Evolutionary conservation across 2,888 invertebrate genomes (phyloP), one percentile per base, ranked within the genome.

Genomic region (Lasioglossum marginatum): DNA sequence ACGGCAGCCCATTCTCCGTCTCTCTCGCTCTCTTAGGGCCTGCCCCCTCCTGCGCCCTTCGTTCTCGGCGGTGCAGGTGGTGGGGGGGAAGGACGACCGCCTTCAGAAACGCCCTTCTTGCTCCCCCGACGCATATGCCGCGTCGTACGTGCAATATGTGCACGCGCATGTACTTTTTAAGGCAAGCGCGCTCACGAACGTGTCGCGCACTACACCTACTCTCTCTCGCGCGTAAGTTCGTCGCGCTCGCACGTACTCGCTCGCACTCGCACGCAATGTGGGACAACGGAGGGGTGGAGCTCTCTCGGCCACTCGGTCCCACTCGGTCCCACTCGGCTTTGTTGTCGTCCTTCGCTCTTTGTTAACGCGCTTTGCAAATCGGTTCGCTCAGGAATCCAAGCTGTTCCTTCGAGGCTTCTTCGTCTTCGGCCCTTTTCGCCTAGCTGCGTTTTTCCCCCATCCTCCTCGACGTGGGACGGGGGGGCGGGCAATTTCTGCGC

Each of bases 41-140:
- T 66, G 79, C 77, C 82, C 60, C 37, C 73, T 74, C 79, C 57
- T 31, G 45, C 34, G 63, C 77, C 81, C 76, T 73, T 74, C 48
- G 77, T 8, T 27, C 19, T 63, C 73, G 83, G 19, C 43, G 14
- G 66, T 89, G 86, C 89, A 82, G 89, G 82, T 79, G 85, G 88
- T 88, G 92, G 84, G 93, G 93, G 92, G 84, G 93, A 93, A 92
- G 89, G 92, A 92, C 94, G 95, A 94, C 95, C 95, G 95, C 95
- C 95, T 94, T 94, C 93, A 94, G 95, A 94, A 95, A 95, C 95
- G 95, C 95, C 95, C 95, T 95, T 94, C 90, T 90, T 90, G 88
- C 88, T 87, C 92, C 91, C 90, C 91, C 91, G 87, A 86, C 88
- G 84, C 82, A 73, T 82, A 82, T 82, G 81, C 82, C 78, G 81